Evolutionary conservation across 2,113 vertebrate species (phyloP), one percentile per base, ranked within the genome.

Genomic region (Rhombomys opimus): DNA sequence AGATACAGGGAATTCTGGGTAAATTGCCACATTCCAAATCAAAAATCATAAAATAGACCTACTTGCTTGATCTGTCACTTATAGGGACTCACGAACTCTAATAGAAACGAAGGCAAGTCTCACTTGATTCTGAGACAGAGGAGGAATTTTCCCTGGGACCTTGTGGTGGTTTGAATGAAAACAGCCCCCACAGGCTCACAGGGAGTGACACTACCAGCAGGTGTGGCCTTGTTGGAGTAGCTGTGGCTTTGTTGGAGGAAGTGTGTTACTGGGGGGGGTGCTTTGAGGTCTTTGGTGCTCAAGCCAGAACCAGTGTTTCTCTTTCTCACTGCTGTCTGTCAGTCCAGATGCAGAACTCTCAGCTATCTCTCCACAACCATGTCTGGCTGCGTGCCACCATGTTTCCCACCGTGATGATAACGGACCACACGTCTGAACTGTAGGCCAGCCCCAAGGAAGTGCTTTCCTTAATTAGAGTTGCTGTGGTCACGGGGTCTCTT

Each of bases 1-100:
- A 93, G 80, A 87, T 30, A 85, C 18, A 92, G 54, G 57, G 11
- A 65, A 91, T 95, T 97, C 63, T 93, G 75, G 78, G 76, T 92
- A 94, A 87, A 89, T 65, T 77, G 78, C 46, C 46, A 82, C 32
- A 76, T 46, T 88, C 35, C 87, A 78, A 72, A 85, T 52, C 46
- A 38, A 15, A 87, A 93, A 82, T 27, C 23, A 87, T 78, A 80
- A 88, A 57, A 23, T 50, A 54, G 72, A 77, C n/a, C 20, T 85
- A 70, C 65, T 82, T 70, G 68, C 54, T 96, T 77, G 25, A 89
- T 59, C 38, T 17, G 38, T 32, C 87, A 38, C 54, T 52, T 96
- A 77, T 93, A 92, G 87, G 92, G 35, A 68, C 22, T 46, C 82
- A 81, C 20, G 61, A 95, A 89, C 61, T 94, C 46, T 88, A 77